Base-by-base conservation (phyloP, 2,888 invertebrate species). In the Conops quadrifasciatus region DNA sequence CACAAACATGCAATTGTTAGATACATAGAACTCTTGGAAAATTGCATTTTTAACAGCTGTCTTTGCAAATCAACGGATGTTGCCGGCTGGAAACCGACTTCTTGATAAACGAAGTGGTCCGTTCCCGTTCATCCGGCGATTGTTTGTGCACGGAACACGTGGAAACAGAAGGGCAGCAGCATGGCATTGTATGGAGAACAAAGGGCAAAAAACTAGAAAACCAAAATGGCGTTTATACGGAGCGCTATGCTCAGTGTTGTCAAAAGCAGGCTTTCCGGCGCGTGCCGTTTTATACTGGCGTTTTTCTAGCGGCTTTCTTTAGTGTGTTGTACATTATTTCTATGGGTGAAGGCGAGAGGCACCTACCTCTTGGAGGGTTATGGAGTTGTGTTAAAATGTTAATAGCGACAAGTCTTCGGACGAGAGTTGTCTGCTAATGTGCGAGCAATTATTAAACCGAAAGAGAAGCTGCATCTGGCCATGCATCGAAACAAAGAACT, bases 1-100 rank as follows among this genome's bases (percentile, higher is more conserved):
- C 77, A 75, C 72, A 74, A 70, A 76, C 75, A 71, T 75, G 77
- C 75, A n/a, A 45, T 15, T 45, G 53, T 45, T 47, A 15, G 64
- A 7, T 36, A 36, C 9, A 36, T 30, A 47, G 36, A 2, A 16
- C 19, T 36, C 53, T 53, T 56, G 4, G 56, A 56, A 56, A 30
- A 21, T 51, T 62, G 60, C 68, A 62, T 49, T 68, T 62, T 30
- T 36, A 51, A 30, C 28, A 68, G 68, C 49, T 43, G 68, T 51
- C 62, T 11, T 30, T 51, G 51, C 47, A 47, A 62, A 62, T 62
- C 68, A 36, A 19, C 59, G 59, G 26, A n/a, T 26, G 67, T 45
- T 28, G 9, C 36, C 43, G 28, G 19, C 56, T 65, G n/a, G n/a
- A n/a, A 21, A 45, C 28, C 28, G 24, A 28, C 53, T 49, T 2